Percentiles rank a stretch among this genome's conserved stretches.
phyloP scores from a whole-genome alignment of 2,888 invertebrate species.

The Melanotus villosus region DNA sequence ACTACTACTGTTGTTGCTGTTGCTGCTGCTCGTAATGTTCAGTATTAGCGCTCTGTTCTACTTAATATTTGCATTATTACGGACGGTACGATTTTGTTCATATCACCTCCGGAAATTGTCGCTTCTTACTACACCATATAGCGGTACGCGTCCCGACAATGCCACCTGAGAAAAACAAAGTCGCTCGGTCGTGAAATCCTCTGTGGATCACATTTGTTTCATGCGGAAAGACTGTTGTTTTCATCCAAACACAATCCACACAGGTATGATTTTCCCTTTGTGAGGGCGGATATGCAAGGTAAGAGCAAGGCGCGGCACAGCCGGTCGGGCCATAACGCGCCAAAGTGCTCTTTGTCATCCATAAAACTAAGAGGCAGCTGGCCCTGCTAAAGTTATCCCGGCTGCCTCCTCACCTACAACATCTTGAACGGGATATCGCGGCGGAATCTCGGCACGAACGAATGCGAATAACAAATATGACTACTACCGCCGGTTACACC shows the following conservation, averaged over 20 bases:
- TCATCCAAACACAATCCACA: slow-evolving; percentile 41
- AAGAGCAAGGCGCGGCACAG: slow-evolving; percentile 57
- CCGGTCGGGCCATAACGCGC: slow-evolving; percentile 62
- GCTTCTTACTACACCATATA: slow-evolving; percentile 16
- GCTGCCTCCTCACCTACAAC: slow-evolving; percentile 48
- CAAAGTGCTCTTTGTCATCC: slow-evolving; percentile 65
- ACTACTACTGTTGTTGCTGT: slow-evolving; percentile 36
- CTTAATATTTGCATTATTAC: slow-evolving; percentile 51
- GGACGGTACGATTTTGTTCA: slow-evolving; percentile 42
- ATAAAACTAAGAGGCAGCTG: slow-evolving; percentile 65
- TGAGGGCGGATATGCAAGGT: slow-evolving; percentile 56
- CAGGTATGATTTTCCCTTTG: slow-evolving; percentile 50
- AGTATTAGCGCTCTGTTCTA: slow-evolving; percentile 49
- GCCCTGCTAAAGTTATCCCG: slow-evolving; percentile 59
- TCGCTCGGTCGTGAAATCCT: slow-evolving; percentile 31
- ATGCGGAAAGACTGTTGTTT: slow-evolving; percentile 30
- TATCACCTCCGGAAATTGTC: slow-evolving; percentile 31
- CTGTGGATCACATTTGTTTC: slow-evolving; percentile 44
- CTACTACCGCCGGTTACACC: slow-evolving; percentile 9
- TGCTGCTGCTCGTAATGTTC: slow-evolving; percentile 49
- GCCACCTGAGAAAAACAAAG: slow-evolving; percentile 20
- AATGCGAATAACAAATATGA: slow-evolving; percentile 55
- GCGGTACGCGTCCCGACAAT: slow-evolving; percentile 1
- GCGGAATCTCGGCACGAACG: slow-evolving; percentile 56
- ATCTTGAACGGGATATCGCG: slow-evolving; percentile 30